These are phyloP conservation scores for Pachyuromys duprasi DNA, from an alignment of 2,797 vertebrate genomes.

Conservation along the genomic window DNA sequence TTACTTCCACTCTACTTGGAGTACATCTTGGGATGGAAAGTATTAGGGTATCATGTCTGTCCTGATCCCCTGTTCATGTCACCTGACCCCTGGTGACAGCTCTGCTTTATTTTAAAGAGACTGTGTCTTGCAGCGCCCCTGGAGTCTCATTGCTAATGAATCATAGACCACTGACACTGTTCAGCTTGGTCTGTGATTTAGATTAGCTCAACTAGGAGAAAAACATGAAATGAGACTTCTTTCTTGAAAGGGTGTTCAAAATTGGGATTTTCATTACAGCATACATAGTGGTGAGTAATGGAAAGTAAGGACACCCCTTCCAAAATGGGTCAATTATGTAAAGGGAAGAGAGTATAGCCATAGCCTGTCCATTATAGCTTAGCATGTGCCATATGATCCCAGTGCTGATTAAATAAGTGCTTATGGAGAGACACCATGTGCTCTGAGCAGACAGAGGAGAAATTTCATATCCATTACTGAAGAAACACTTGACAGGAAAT, in stretches of 20 bases:
- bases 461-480: not conserved
- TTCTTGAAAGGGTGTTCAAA: slow-evolving; percentile 49
- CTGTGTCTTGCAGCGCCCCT: not conserved
- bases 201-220: not conserved
- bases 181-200: slow-evolving; percentile 12
- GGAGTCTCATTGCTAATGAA: slow-evolving; percentile 12
- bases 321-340: not conserved
- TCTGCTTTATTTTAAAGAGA: slow-evolving; percentile 10
- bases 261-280: slow-evolving; percentile 32
- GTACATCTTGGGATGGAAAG: not conserved
- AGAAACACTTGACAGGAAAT: not conserved
- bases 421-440: not conserved
- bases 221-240: not conserved
- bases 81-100: not conserved
- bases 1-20: not conserved
- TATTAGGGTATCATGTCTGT: not conserved
- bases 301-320: not conserved
- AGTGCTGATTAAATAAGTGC: not conserved
- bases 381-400: not conserved
- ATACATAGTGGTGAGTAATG: not conserved
- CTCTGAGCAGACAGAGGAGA: not conserved
- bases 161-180: not conserved
- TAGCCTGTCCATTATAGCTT: not conserved
- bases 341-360: slow-evolving; percentile 50
- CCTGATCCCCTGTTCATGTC: not conserved